Percentiles rank a stretch among this genome's conserved stretches.
Evolutionary conservation across 30 jellyfish, hydroid and myxozoan genomes (phyloP).

Genomic region (Aurelia sp.): DNA sequence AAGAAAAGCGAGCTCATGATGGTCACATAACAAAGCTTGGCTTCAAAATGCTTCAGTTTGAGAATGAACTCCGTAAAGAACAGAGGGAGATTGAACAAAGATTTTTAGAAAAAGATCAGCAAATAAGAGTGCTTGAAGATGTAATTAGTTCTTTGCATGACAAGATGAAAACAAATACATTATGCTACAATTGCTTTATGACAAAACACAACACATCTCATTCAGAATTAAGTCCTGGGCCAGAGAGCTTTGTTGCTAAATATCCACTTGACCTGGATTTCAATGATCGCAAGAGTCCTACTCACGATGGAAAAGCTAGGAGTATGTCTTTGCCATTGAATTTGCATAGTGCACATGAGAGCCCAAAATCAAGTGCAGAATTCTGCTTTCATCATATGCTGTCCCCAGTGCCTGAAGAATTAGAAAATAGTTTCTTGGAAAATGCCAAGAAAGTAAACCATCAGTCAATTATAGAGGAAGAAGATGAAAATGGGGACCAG

Average conservation of each 20-base stretch:
- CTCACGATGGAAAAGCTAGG: slow-evolving; percentile 28
- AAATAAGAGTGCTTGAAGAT: slow-evolving; percentile 50
- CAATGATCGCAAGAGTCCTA: slow-evolving; percentile 29
- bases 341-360: slow-evolving; percentile 42
- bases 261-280: slow-evolving; percentile 64
- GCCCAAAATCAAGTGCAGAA: slow-evolving; percentile 49
- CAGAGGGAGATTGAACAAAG: slow-evolving; percentile 63
- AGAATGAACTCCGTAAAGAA: slow-evolving; percentile 63
- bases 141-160: slow-evolving; percentile 41
- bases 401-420: slow-evolving; percentile 77
- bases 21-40: slow-evolving; percentile 48
- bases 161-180: slow-evolving; percentile 42
- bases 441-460: slow-evolving; percentile 55
- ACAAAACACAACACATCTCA: slow-evolving; percentile 22
- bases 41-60: slow-evolving; percentile 71
- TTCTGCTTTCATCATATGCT: slow-evolving; percentile 64
- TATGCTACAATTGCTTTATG: slow-evolving; percentile 61
- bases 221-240: slow-evolving; percentile 36
- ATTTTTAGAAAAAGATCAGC: slow-evolving; percentile 58
- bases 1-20: slow-evolving; percentile 46
- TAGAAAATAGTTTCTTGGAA: slow-evolving; percentile 51
- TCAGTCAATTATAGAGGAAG: slow-evolving; percentile 6
- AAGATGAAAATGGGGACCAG: slow-evolving; percentile 8
- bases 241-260: slow-evolving; percentile 37
- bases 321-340: slow-evolving; percentile 51